Conservation (phyloP, 2,888 invertebrate species). For the Hetaerina titia region DNA sequence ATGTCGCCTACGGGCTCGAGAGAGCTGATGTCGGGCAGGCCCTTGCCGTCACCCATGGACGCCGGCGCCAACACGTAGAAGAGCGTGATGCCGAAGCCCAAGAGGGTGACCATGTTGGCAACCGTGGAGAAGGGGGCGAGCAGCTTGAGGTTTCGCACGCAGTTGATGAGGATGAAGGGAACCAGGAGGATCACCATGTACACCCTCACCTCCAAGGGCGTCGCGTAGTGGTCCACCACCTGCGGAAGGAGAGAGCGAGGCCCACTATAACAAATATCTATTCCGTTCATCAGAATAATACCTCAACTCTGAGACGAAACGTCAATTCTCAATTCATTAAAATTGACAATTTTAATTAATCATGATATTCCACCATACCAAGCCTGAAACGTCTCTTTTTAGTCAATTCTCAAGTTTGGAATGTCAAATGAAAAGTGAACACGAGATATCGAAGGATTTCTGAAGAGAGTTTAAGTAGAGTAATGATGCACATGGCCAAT, state of each 20-base stretch:
- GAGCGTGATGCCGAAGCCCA: conserved; percentile 91
- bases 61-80: conserved; percentile 87
- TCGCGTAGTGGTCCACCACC: conserved; percentile 78
- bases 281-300: too few species aligned
- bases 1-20: conserved; percentile 83
- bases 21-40: conserved; percentile 83
- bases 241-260: not conserved
- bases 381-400: too few species aligned
- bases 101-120: conserved; percentile 91
- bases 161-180: conserved; percentile 87
- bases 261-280: too few species aligned
- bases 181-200: conserved; percentile 74
- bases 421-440: too few species aligned
- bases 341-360: too few species aligned
- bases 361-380: too few species aligned
- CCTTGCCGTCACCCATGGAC: conserved; percentile 72
- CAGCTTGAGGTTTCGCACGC: conserved; percentile 90
- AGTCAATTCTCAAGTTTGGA: too few species aligned
- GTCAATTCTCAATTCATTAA: too few species aligned
- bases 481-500: too few species aligned
- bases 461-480: too few species aligned
- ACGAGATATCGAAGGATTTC: too few species aligned
- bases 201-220: conserved; percentile 75
- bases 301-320: too few species aligned
- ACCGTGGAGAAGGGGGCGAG: conserved; percentile 94